phyloP scores from a whole-genome alignment of 2,888 invertebrate species.

The Lapara coniferarum region DNA sequence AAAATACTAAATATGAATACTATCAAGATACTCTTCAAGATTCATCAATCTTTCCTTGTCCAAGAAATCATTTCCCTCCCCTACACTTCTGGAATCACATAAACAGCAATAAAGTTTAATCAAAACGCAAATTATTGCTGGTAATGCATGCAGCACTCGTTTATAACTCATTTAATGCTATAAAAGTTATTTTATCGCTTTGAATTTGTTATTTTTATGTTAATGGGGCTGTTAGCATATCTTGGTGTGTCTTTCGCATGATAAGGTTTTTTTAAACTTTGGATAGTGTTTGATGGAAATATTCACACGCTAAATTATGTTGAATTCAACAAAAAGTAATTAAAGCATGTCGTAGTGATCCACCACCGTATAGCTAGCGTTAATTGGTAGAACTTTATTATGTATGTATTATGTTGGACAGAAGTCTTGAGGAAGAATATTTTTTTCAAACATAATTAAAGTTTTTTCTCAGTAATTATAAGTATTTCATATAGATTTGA shows the following conservation, averaged over 20 bases:
- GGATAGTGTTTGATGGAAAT: too few relatives aligned
- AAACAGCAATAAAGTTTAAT: constrained; percentile 19
- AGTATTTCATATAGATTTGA: too few relatives aligned
- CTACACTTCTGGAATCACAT: not conserved
- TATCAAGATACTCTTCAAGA: not conserved
- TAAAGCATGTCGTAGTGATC: too few relatives aligned
- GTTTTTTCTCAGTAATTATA: too few relatives aligned
- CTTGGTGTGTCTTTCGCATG: not conserved
- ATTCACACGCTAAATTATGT: too few relatives aligned
- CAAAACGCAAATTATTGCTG: constrained; percentile 13
- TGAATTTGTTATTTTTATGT: constrained; percentile 23
- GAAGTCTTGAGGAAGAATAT: too few relatives aligned
- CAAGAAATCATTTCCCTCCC: not conserved
- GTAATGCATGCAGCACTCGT: constrained; percentile 24
- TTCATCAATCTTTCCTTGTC: not conserved
- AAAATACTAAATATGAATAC: not conserved
- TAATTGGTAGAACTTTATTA: too few relatives aligned
- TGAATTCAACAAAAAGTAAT: too few relatives aligned
- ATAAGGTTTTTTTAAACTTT: too few relatives aligned
- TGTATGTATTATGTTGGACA: too few relatives aligned
- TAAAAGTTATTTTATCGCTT: constrained; percentile 26
- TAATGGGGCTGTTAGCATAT: constrained; percentile 10
- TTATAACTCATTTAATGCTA: constrained; percentile 25
- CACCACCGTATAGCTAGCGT: too few relatives aligned
- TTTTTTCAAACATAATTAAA: too few relatives aligned